Percentiles rank a stretch among this genome's conserved stretches.
Evolutionary conservation across 2,888 invertebrate genomes (phyloP).

Genomic region (Imbricaverruca yamaguchii): DNA sequence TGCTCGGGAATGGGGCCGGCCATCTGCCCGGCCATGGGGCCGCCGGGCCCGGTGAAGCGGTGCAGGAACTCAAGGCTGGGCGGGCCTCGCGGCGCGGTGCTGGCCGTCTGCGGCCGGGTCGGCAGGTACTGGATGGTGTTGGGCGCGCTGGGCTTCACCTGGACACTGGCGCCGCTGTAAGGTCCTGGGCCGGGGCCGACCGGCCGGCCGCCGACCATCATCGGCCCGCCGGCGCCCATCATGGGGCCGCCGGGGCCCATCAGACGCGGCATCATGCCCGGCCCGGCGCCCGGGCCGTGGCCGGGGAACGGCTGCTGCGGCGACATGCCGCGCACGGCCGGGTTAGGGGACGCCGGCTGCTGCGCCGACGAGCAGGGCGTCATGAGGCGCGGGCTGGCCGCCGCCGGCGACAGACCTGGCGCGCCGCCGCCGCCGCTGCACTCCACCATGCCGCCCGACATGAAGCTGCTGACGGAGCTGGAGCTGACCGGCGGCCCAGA

Average conservation of each 20-base stretch:
- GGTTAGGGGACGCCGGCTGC: slow-evolving; percentile 30
- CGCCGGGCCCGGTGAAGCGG: slow-evolving; percentile 51
- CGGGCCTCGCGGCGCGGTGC: slow-evolving; percentile 64
- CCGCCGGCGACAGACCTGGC: slow-evolving; percentile 24
- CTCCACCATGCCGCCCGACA: no score
- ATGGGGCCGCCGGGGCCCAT: slow-evolving; percentile 45
- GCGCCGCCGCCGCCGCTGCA: not conserved
- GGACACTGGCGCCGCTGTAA: slow-evolving; percentile 30
- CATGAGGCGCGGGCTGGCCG: slow-evolving; percentile 35
- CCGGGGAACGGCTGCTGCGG: slow-evolving; percentile 28
- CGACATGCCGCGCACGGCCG: slow-evolving; percentile 27
- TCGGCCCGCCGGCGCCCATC: no score
- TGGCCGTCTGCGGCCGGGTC: slow-evolving; percentile 75
- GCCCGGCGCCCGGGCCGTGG: not conserved
- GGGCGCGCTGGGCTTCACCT: slow-evolving; percentile 89
- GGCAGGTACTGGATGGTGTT: slow-evolving; percentile 98
- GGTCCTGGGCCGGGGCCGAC: slow-evolving; percentile 24
- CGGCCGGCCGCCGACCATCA: no score
- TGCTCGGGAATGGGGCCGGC: slow-evolving; percentile 40
- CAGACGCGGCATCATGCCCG: slow-evolving; percentile 44
- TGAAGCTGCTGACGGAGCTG: no score
- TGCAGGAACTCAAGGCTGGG: slow-evolving; percentile 84
- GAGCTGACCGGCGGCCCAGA: no score
- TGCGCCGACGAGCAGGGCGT: slow-evolving; percentile 29
- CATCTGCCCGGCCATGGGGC: not conserved